Conservation (phyloP, 2,797 vertebrate species). For the Scolopax bukidnonensis region DNA sequence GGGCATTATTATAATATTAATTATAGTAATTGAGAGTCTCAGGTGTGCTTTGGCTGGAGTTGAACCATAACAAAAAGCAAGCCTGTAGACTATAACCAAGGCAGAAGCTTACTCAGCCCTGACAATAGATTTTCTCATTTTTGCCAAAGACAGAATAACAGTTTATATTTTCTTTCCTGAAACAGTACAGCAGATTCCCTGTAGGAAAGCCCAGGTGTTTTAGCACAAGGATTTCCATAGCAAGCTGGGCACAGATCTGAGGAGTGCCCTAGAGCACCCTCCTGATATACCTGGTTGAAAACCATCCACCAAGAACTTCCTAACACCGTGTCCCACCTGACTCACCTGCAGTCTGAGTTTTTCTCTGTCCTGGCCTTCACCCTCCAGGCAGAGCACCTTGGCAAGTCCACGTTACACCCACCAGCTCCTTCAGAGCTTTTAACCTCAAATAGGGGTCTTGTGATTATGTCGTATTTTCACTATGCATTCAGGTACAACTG, state of each 20-base stretch:
- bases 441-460: not conserved
- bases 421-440: not conserved
- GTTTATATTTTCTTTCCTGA: not conserved
- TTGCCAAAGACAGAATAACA: not conserved
- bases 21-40: constrained; percentile 34
- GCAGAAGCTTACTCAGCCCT: not conserved
- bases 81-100: not conserved
- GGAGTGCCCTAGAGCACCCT: not conserved
- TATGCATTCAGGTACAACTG: not conserved
- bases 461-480: not conserved
- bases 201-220: not conserved
- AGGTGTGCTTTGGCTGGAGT: constrained; percentile 37
- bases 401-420: not conserved
- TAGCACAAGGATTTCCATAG: not conserved
- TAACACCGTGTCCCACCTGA: not conserved
- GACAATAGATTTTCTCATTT: not conserved
- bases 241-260: not conserved
- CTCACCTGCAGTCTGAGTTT: not conserved
- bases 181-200: not conserved
- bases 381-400: not conserved
- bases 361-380: not conserved
- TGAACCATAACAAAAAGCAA: constrained; percentile 12
- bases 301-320: not conserved
- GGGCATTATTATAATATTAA: not conserved
- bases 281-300: not conserved